Conservation (phyloP, 2,113 vertebrate genomes). For the Labeo rohita region DNA sequence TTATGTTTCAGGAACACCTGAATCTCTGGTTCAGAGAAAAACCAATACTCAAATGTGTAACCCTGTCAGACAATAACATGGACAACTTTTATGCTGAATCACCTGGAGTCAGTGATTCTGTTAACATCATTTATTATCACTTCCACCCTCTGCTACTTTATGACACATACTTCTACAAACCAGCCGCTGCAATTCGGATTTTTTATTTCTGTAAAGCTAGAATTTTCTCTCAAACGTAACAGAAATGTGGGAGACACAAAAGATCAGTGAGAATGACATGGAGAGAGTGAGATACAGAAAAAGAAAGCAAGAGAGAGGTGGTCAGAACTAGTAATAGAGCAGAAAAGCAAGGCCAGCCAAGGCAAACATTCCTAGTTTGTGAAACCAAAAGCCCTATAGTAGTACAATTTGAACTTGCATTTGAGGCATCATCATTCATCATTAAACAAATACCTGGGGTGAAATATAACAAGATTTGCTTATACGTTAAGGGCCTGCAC, state of each 20-base stretch:
- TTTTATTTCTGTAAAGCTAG: slow-evolving; percentile 23
- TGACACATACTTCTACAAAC: not conserved
- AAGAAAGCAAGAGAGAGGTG: slow-evolving; percentile 7
- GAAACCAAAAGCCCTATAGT: slow-evolving; percentile 24
- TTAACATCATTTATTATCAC: slow-evolving; percentile 18
- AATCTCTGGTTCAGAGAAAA: not conserved
- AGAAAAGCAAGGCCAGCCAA: slow-evolving; percentile 18
- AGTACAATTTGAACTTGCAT: not conserved
- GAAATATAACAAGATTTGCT: slow-evolving; percentile 60
- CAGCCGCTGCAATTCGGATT: slow-evolving; percentile 28
- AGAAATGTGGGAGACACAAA: slow-evolving; percentile 20
- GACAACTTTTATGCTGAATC: not conserved
- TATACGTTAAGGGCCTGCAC: slow-evolving; percentile 48
- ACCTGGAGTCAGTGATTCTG: not conserved
- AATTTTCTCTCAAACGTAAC: slow-evolving; percentile 32
- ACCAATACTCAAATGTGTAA: not conserved
- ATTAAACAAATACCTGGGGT: slow-evolving; percentile 61
- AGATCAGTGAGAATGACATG: slow-evolving; percentile 1
- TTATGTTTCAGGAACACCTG: not conserved
- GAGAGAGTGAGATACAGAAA: not conserved
- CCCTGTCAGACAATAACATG: not conserved
- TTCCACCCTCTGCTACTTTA: not conserved
- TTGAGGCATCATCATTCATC: slow-evolving; percentile 52
- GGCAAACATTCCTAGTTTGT: slow-evolving; percentile 8
- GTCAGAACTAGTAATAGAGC: not conserved